These are phyloP conservation scores for Anagyrus pseudococci DNA, from an alignment of 2,888 invertebrate genomes.

Conservation along the genomic window DNA sequence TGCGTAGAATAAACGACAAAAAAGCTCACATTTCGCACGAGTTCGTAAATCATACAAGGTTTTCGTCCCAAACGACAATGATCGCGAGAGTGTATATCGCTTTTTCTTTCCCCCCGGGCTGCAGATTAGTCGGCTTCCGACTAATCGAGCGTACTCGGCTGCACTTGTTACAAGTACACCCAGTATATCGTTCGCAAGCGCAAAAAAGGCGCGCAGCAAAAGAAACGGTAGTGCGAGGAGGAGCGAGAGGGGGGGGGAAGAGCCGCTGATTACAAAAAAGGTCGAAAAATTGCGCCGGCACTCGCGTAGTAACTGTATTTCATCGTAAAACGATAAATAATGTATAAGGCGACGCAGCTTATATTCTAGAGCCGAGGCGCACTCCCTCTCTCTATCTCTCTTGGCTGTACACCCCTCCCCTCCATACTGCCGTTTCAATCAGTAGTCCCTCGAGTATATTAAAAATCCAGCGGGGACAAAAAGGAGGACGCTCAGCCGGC, in stretches of 20 bases:
- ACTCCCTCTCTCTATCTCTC: background rate
- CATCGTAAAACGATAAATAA: constrained; percentile 33
- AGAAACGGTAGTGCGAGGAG: too few species aligned
- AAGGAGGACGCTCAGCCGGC: background rate
- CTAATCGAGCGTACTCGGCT: too few species aligned
- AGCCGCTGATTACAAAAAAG: constrained; percentile 27
- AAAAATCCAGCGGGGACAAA: constrained; percentile 26
- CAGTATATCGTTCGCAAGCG: background rate
- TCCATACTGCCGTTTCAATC: constrained; percentile 30
- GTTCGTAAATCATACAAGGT: too few species aligned
- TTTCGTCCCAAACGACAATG: too few species aligned
- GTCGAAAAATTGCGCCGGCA: constrained; percentile 21
- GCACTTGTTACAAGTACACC: too few species aligned
- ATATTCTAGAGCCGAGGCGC: constrained; percentile 14
- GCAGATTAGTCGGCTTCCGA: too few species aligned
- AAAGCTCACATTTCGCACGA: too few species aligned
- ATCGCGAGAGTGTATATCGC: too few species aligned
- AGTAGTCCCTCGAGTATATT: constrained; percentile 35
- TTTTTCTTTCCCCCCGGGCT: too few species aligned
- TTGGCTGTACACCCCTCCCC: background rate
- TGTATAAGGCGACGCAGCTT: constrained; percentile 35
- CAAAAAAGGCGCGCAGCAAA: background rate
- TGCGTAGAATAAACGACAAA: too few species aligned
- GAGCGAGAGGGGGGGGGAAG: background rate
- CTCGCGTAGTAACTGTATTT: constrained; percentile 18